A percentile compares a stretch with the other conserved stretches of the same genome.
Evolutionary conservation across 2,113 vertebrate species (phyloP).

Genomic region (Andinoacara biseriatus): DNA sequence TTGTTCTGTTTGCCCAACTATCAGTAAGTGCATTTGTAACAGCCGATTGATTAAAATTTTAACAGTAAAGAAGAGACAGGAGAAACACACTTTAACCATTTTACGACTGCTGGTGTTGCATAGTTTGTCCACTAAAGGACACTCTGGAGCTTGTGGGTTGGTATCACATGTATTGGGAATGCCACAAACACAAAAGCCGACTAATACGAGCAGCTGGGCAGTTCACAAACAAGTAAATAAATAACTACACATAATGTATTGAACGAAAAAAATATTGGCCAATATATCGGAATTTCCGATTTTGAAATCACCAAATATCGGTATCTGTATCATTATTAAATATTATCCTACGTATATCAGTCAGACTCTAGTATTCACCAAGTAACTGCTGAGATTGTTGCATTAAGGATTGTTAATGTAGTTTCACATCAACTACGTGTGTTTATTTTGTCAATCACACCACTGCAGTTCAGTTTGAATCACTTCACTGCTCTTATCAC

Average conservation of each 20-base stretch:
- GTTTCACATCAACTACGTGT: background rate
- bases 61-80: background rate
- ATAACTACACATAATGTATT: background rate
- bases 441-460: background rate
- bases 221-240: background rate
- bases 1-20: background rate
- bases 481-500: background rate
- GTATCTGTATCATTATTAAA: background rate
- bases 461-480: background rate
- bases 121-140: no score
- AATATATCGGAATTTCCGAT: background rate
- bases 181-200: no score
- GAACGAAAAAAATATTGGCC: background rate
- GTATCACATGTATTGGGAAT: no score
- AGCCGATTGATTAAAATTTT: background rate
- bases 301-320: background rate
- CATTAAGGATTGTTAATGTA: background rate
- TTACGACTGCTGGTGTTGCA: no score
- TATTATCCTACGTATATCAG: background rate
- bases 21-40: background rate
- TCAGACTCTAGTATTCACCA: background rate
- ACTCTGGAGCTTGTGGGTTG: no score
- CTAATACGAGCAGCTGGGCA: no score
- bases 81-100: background rate
- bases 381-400: background rate